phyloP scores from a whole-genome alignment of 1,140 invertebrate species.

The Drusus annulatus region DNA sequence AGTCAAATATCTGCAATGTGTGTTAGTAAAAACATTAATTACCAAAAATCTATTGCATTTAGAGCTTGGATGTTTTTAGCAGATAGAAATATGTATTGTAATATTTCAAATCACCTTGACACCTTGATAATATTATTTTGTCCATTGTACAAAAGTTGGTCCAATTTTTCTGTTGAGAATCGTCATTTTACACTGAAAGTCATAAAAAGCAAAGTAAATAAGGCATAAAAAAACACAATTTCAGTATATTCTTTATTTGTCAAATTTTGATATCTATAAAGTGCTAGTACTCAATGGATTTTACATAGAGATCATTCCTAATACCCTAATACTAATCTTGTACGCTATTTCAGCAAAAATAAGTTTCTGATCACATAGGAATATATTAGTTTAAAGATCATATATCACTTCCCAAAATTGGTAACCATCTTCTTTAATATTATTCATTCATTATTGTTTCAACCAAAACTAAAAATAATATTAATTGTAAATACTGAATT shows the following conservation, averaged over 20 bases:
- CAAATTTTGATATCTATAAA: conserved; percentile 13
- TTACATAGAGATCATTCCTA: background rate
- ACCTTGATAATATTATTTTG: no score
- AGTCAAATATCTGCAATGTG: no score
- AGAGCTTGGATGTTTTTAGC: no score
- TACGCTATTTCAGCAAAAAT: conserved; percentile 21
- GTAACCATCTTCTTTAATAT: conserved; percentile 14
- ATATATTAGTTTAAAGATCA: conserved; percentile 31
- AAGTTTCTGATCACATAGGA: conserved; percentile 8
- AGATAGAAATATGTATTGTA: no score
- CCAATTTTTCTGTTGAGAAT: no score
- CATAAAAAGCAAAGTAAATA: no score
- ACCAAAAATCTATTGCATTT: no score
- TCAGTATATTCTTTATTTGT: conserved; percentile 10
- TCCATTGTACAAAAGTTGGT: no score
- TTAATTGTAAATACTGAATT: background rate
- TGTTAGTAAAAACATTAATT: no score
- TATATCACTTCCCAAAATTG: background rate
- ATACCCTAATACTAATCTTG: background rate
- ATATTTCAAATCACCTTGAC: no score
- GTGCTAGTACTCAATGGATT: background rate
- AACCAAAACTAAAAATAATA: conserved; percentile 9
- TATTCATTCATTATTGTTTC: conserved; percentile 3
- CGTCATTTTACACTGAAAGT: no score
- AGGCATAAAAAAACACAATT: background rate